Evolutionary conservation across 1,140 invertebrate species (phyloP).

Genomic region (Hormaphis cornu): DNA sequence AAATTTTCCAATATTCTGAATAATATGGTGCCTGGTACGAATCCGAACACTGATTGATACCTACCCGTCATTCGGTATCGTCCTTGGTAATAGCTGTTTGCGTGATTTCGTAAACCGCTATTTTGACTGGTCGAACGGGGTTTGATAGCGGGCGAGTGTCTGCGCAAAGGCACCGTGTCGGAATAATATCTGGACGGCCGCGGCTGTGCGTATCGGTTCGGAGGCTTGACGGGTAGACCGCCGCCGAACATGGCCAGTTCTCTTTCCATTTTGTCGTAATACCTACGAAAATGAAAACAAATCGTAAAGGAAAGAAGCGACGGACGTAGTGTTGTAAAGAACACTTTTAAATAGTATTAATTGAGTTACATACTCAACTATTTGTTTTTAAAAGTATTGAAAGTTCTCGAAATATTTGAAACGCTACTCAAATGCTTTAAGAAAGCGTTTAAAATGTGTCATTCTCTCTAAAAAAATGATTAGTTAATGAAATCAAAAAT

Average conservation of each 20-base stretch:
- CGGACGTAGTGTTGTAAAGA: too few relatives aligned
- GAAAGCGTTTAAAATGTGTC: too few relatives aligned
- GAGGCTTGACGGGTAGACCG: conserved; percentile 14
- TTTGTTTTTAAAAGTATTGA: too few relatives aligned
- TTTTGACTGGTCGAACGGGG: conserved; percentile 21
- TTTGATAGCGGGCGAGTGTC: conserved; percentile 17
- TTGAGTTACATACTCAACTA: too few relatives aligned
- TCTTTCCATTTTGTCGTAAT: conserved; percentile 42
- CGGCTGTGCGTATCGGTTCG: conserved; percentile 25
- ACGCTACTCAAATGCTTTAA: too few relatives aligned
- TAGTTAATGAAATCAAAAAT: too few relatives aligned
- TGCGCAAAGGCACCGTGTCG: conserved; percentile 10
- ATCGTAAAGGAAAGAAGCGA: too few relatives aligned
- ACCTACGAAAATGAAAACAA: conserved; percentile 38
- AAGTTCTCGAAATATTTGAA: too few relatives aligned
- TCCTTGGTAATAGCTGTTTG: neutral
- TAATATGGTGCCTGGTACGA: too few relatives aligned
- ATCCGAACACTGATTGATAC: neutral
- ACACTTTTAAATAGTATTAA: too few relatives aligned
- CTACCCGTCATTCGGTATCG: conserved; percentile 16
- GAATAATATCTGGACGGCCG: conserved; percentile 17
- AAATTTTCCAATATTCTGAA: too few relatives aligned
- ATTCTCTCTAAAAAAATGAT: too few relatives aligned
- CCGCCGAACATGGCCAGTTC: conserved; percentile 35
- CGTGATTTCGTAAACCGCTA: neutral